Percentiles rank a stretch among this genome's conserved stretches.
phyloP scores from a whole-genome alignment of 1,140 invertebrate genomes.

The Eurytemora carolleeae region DNA sequence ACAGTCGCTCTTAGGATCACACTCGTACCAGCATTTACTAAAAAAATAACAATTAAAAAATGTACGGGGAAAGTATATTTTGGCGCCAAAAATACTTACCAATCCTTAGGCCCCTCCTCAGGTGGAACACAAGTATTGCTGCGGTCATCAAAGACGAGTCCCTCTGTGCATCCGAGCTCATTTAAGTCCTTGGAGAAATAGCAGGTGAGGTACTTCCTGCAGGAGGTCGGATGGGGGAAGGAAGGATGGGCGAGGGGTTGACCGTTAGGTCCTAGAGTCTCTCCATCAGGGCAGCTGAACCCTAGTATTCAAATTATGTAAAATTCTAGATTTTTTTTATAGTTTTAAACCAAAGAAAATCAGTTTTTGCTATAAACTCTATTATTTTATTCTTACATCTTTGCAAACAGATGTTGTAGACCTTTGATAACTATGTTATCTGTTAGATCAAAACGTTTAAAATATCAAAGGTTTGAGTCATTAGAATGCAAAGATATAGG shows the following conservation, averaged over 20 bases:
- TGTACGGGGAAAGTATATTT: neutral
- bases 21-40: constrained; percentile 11
- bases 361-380: too few species aligned
- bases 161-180: constrained; percentile 58
- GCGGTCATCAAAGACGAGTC: constrained; percentile 66
- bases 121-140: constrained; percentile 58
- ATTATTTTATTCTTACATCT: constrained; percentile 4
- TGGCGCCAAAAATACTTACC: neutral
- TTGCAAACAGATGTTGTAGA: neutral
- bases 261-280: constrained; percentile 39
- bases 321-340: too few species aligned
- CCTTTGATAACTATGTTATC: neutral
- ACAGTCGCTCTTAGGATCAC: constrained; percentile 3
- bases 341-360: too few species aligned
- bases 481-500: too few species aligned
- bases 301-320: too few species aligned
- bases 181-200: constrained; percentile 61
- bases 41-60: neutral
- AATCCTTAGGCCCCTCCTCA: constrained; percentile 53
- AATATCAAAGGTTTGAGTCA: too few species aligned
- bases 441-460: neutral
- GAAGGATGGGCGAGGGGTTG: constrained; percentile 60
- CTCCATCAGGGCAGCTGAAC: constrained; percentile 44
- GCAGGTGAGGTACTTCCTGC: constrained; percentile 73
- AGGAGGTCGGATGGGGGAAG: constrained; percentile 60